phyloP scores from a whole-genome alignment of 2,113 vertebrate species.

The Xiphorhynchus elegans region DNA sequence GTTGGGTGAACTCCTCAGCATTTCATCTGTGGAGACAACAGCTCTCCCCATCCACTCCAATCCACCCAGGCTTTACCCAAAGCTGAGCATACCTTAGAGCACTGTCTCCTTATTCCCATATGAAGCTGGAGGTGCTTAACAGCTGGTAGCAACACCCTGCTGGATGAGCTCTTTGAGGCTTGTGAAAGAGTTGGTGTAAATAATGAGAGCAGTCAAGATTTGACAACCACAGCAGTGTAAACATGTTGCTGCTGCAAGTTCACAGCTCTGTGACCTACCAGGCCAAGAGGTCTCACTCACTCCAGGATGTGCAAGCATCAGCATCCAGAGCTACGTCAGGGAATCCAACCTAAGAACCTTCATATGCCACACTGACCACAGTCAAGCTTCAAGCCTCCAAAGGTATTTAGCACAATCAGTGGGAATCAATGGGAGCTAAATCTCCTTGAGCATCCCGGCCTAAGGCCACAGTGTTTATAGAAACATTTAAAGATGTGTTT shows the following conservation, averaged over 20 bases:
- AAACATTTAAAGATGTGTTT: neutral
- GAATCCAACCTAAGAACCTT: neutral
- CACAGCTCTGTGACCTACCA: neutral
- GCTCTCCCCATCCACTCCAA: neutral
- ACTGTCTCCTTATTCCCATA: neutral
- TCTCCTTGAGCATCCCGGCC: neutral
- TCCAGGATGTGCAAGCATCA: neutral
- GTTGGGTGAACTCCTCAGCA: neutral
- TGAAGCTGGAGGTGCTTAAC: rapidly evolving
- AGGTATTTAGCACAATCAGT: neutral
- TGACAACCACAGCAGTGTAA: neutral
- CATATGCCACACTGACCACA: neutral
- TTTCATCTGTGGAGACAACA: neutral
- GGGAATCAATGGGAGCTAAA: neutral
- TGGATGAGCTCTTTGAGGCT: neutral
- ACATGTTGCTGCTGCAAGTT: neutral
- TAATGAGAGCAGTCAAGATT: neutral
- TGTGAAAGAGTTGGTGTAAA: neutral
- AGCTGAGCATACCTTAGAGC: neutral
- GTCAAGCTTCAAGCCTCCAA: neutral
- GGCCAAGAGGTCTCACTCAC: neutral
- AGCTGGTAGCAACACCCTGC: neutral
- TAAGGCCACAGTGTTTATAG: neutral
- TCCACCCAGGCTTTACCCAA: neutral
- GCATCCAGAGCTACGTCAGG: neutral